Conservation (phyloP, 1,140 invertebrate species). For the Aphelinus certus region DNA sequence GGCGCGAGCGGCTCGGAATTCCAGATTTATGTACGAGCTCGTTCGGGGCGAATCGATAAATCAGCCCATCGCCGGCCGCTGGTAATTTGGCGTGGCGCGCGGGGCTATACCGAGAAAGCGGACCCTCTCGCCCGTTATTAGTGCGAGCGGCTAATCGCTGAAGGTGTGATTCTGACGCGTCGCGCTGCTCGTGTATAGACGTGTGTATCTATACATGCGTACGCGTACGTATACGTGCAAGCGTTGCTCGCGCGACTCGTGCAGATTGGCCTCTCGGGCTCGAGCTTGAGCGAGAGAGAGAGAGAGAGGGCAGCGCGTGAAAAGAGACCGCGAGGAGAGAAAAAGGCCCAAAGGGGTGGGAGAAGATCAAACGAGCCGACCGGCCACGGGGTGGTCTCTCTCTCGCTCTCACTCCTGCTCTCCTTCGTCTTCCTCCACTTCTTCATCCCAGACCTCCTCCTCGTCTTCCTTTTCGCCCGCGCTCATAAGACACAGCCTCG, state of each 20-base stretch:
- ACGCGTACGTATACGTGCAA: too few species aligned
- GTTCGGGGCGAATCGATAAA: slow-evolving; percentile 30
- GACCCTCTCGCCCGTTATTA: slow-evolving; percentile 43
- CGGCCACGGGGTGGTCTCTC: slow-evolving; percentile 66
- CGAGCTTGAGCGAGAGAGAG: slow-evolving; percentile 34
- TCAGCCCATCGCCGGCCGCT: slow-evolving; percentile 34
- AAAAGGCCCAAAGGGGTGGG: slow-evolving; percentile 54
- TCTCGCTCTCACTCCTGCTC: slow-evolving; percentile 51
- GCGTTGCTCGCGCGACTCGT: slow-evolving; percentile 39
- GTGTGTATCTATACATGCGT: slow-evolving; percentile 52
- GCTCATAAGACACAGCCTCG: neutral
- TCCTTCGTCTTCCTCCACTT: slow-evolving; percentile 33
- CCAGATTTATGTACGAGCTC: slow-evolving; percentile 27
- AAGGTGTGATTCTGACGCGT: slow-evolving; percentile 66
- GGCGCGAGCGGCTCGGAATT: slow-evolving; percentile 6
- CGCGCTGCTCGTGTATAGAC: slow-evolving; percentile 16
- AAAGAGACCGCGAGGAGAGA: slow-evolving; percentile 30
- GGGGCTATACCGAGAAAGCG: neutral
- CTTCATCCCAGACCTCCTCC: slow-evolving; percentile 4
- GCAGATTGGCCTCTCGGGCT: slow-evolving; percentile 7
- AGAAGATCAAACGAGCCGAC: slow-evolving; percentile 67
- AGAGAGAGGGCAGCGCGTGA: slow-evolving; percentile 25
- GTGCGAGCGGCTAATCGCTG: slow-evolving; percentile 56
- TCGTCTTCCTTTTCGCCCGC: slow-evolving; percentile 43
- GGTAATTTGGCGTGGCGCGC: neutral